Evolutionary conservation across 2,113 vertebrate genomes (phyloP).

Genomic region (Rhineura floridana): DNA sequence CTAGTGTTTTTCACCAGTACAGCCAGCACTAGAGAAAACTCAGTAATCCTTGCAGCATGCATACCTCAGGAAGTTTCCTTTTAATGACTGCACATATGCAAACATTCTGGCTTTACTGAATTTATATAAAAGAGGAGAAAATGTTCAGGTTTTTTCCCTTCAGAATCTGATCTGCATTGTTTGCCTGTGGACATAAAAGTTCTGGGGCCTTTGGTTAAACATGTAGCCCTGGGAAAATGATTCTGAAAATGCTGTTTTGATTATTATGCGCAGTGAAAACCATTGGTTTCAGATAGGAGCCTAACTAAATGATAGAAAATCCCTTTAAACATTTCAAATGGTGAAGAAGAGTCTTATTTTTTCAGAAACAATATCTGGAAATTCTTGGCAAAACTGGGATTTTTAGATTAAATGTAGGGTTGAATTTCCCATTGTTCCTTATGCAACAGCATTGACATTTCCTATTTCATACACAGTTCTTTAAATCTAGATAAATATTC

Average conservation of each 20-base stretch:
- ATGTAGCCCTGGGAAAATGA: background rate
- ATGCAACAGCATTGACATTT: background rate
- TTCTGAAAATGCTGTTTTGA: too few species aligned
- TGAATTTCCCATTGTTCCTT: background rate
- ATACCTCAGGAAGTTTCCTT: slow-evolving; percentile 6
- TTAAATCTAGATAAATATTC: background rate
- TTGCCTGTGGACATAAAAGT: background rate
- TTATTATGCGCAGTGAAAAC: background rate
- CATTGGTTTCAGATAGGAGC: background rate
- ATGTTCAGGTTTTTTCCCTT: accelerated
- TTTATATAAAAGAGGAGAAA: slow-evolving; percentile 6
- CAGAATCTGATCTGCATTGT: background rate
- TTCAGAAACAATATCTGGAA: background rate
- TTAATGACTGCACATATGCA: accelerated
- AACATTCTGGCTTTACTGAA: background rate
- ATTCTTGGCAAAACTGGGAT: background rate
- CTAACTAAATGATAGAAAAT: background rate
- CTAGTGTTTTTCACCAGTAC: slow-evolving; percentile 8
- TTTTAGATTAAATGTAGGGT: background rate
- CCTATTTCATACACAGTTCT: background rate
- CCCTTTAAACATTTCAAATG: background rate
- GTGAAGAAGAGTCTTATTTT: background rate
- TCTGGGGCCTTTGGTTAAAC: background rate
- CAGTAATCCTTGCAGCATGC: background rate
- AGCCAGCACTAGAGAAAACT: slow-evolving; percentile 13